Evolutionary conservation across 2,888 invertebrate species (phyloP).

Genomic region (Drosophila longiperda): DNA sequence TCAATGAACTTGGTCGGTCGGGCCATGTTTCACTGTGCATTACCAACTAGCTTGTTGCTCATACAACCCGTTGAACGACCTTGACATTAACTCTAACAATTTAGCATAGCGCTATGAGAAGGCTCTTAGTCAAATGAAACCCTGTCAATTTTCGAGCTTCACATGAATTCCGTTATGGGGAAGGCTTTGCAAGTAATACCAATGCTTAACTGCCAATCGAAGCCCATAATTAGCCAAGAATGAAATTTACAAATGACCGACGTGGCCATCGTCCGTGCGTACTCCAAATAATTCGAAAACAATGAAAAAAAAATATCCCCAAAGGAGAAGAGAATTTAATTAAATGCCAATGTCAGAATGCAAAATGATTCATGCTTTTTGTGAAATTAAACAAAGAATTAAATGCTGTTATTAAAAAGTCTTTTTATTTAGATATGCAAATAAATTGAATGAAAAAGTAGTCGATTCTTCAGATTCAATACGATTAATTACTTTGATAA

Average conservation of each 20-base stretch:
- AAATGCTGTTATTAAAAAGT: not conserved
- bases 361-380: conserved; percentile 5
- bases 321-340: conserved; percentile 18
- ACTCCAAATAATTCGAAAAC: conserved; percentile 49
- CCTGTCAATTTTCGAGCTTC: conserved; percentile 21
- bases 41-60: conserved; percentile 42
- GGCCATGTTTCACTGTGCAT: conserved; percentile 18
- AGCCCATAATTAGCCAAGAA: conserved; percentile 59
- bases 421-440: not conserved
- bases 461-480: not conserved
- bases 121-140: conserved; percentile 72
- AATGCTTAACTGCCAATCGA: conserved; percentile 55
- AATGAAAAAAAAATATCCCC: conserved; percentile 2
- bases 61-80: conserved; percentile 48
- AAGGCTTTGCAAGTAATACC: conserved; percentile 32
- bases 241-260: conserved; percentile 36
- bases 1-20: conserved; percentile 47
- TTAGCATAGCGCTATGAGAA: conserved; percentile 7
- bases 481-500: not conserved
- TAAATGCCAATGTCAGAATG: conserved; percentile 5
- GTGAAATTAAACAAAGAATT: not conserved
- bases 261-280: conserved; percentile 54
- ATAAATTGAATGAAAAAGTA: not conserved
- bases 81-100: conserved; percentile 21
- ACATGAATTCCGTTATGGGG: conserved; percentile 55